Base-by-base conservation (phyloP, 2,113 vertebrate species). In the Corythoichthys haematopterus region DNA sequence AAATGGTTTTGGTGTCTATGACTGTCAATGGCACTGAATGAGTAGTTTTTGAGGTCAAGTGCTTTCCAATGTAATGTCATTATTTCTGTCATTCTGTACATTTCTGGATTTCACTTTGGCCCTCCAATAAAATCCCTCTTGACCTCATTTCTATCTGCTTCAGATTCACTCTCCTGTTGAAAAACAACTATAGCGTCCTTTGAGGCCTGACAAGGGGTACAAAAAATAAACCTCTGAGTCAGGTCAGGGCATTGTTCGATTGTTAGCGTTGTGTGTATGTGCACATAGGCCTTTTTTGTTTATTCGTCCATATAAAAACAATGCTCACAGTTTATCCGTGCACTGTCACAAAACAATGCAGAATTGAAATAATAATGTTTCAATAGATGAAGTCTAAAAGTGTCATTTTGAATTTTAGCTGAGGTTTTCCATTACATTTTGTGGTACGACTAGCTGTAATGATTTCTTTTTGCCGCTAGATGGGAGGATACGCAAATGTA, bases 61-160 rank as follows among this genome's bases (percentile, higher is more conserved):
- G 47, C 11, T 75, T 80, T 81, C 28, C 53, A 79, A 78, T 75
- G 73, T 28, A 77, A 58, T 71, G 65, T 66, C 82, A 64, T 75
- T 6, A 55, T 64, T 56, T 76, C 65, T 64, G 64, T 70, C 53
- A 83, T 65, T 81, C 28, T 74, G 58, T 74, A 74, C 76, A 78
- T 80, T 85, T 84, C 64, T 82, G 66, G 64, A 77, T 62, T 81
- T 65, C 66, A 69, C 46, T 67, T 53, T 76, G 7, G 75, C 72
- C 81, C 58, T 48, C 61, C 61, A 86, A 85, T 87, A 62, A 85
- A 84, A 82, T 47, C 61, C 53, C 71, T 4, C 14, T 63, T 75
- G 47, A 71, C 70, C 72, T 71, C 40, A 14, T 46, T 75, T 70
- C 13, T 1, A 2, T 28, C 2, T 1, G 20, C n/a, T 33, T 47